Percentiles rank a stretch among this genome's conserved stretches.
These are phyloP conservation scores for Heptranchias perlo DNA, from an alignment of 2,113 vertebrate species.

Conservation along the genomic window DNA sequence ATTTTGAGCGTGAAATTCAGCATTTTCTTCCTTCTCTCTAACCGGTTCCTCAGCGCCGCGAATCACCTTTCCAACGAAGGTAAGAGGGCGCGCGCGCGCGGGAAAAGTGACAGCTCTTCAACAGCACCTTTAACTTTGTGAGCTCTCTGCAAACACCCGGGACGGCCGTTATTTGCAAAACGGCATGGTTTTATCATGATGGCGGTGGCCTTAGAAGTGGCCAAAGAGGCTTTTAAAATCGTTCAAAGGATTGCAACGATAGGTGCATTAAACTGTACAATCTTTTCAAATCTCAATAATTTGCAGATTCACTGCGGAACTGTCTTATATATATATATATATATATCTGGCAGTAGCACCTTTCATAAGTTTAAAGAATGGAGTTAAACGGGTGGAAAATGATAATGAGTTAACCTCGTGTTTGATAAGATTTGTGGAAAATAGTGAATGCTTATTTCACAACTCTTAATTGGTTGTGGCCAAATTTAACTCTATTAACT, in stretches of 20 bases:
- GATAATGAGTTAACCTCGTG: background rate
- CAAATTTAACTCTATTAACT: background rate
- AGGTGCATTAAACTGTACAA: background rate
- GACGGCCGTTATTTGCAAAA: background rate
- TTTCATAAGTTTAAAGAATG: background rate
- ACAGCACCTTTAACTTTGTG: background rate
- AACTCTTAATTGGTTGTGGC: background rate
- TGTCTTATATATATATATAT: too few species aligned
- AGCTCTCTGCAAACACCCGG: background rate
- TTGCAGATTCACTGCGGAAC: background rate
- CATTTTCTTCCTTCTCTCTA: background rate
- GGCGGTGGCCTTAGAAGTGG: background rate
- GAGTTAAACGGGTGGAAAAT: constrained; percentile 22
- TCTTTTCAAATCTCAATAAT: background rate
- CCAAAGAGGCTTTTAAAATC: background rate
- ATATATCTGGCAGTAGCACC: background rate
- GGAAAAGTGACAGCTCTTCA: background rate
- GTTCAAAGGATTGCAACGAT: background rate
- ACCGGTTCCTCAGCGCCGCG: background rate
- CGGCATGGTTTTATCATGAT: background rate
- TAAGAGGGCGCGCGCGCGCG: background rate
- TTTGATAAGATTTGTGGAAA: background rate
- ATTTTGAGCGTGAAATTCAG: constrained; percentile 12
- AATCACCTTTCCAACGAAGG: constrained; percentile 29
- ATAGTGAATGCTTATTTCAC: background rate